These are phyloP conservation scores for Protosalanx chinensis DNA, from an alignment of 2,797 vertebrate genomes.

Conservation along the genomic window DNA sequence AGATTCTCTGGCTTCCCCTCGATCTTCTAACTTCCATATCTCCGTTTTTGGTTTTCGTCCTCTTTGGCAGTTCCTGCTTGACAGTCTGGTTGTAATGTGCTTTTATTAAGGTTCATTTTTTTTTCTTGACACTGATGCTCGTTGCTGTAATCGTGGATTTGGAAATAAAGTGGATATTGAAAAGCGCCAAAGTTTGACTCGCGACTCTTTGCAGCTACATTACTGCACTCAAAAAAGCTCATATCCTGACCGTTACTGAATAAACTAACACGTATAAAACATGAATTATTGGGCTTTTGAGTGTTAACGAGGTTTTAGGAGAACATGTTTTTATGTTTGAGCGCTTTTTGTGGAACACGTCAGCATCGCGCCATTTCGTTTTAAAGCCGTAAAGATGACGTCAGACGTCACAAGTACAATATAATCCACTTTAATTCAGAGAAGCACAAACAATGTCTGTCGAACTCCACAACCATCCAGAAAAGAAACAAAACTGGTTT, in stretches of 20 bases:
- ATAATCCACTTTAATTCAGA: constrained; percentile 71
- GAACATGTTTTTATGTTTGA: neutral
- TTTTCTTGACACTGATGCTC: constrained; percentile 76
- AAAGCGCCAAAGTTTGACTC: constrained; percentile 11
- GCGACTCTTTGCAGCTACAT: neutral
- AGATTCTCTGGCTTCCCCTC: neutral
- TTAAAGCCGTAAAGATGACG: neutral
- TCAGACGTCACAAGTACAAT: constrained; percentile 38
- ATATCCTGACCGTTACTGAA: neutral
- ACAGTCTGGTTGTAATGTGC: constrained; percentile 79
- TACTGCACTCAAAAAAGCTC: neutral
- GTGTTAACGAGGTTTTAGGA: too few relatives aligned
- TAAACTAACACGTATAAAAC: neutral
- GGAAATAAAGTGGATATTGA: constrained; percentile 83
- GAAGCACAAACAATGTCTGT: constrained; percentile 80
- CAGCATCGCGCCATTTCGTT: too few relatives aligned
- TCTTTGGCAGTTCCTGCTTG: constrained; percentile 72
- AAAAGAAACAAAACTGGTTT: constrained; percentile 74
- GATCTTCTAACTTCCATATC: constrained; percentile 48
- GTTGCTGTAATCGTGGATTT: constrained; percentile 87
- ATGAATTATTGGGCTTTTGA: neutral
- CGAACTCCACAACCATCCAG: constrained; percentile 76
- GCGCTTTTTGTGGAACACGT: too few relatives aligned
- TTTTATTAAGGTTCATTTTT: constrained; percentile 64
- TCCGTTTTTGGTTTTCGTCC: constrained; percentile 33